phyloP scores from a whole-genome alignment of 2,797 vertebrate genomes.

The Scleropages formosus region DNA sequence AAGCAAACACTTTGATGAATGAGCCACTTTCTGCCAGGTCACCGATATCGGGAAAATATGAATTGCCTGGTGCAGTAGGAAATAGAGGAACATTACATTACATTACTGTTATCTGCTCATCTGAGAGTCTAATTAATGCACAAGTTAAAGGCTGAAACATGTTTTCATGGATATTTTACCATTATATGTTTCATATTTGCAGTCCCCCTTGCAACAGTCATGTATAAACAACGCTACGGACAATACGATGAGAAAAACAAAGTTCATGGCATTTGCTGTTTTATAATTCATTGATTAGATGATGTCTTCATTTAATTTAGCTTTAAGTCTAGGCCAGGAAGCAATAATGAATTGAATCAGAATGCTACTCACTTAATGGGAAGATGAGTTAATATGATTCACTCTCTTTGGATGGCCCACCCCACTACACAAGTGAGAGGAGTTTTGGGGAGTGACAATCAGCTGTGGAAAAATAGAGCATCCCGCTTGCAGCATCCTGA shows the following conservation, averaged over 20 bases:
- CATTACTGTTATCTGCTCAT: not conserved
- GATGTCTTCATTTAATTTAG: conserved; percentile 57
- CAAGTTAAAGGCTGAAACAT: not conserved
- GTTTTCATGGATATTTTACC: too few species aligned
- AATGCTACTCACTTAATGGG: conserved; percentile 54
- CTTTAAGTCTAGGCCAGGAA: conserved; percentile 50
- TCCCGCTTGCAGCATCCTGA: too few species aligned
- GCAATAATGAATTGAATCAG: conserved; percentile 54
- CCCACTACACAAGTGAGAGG: conserved; percentile 30
- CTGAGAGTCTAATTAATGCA: not conserved
- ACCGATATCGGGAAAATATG: not conserved
- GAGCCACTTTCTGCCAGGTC: not conserved
- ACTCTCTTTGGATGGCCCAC: conserved; percentile 31
- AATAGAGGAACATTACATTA: not conserved
- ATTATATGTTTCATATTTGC: not conserved
- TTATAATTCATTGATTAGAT: conserved; percentile 50
- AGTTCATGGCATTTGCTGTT: conserved; percentile 41
- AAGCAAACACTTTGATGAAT: not conserved
- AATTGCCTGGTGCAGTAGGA: not conserved
- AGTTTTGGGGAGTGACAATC: conserved; percentile 17
- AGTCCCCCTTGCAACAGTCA: not conserved
- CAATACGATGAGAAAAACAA: conserved; percentile 36
- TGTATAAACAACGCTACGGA: not conserved
- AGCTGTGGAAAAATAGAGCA: not conserved
- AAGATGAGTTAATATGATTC: conserved; percentile 43